Evolutionary conservation across 2,888 invertebrate genomes (phyloP).

Genomic region (Limnephilus marmoratus): DNA sequence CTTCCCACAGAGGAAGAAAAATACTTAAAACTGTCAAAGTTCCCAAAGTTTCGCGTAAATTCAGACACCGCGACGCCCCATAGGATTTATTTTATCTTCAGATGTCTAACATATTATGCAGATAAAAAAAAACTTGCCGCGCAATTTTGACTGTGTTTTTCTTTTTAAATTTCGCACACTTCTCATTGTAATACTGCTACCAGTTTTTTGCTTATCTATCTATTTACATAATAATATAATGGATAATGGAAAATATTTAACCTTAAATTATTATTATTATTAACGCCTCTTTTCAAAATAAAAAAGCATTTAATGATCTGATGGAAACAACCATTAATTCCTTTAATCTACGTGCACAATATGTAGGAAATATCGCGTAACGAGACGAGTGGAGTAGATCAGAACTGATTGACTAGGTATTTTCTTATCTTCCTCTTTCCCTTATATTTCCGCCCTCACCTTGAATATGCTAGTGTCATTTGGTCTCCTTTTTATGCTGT

Average conservation of each 20-base stretch:
- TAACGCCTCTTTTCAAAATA: no score
- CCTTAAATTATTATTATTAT: not conserved
- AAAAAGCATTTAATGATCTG: no score
- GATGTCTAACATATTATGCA: constrained; percentile 33
- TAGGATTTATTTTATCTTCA: constrained; percentile 32
- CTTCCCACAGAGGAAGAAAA: not conserved
- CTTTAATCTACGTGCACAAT: not conserved
- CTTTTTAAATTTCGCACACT: not conserved
- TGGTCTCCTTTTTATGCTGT: no score
- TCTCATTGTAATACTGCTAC: not conserved
- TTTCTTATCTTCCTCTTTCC: not conserved
- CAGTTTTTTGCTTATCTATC: not conserved
- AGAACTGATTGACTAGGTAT: not conserved
- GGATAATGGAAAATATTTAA: not conserved
- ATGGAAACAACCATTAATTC: not conserved
- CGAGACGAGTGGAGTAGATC: not conserved
- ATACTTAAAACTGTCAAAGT: constrained; percentile 37
- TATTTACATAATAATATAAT: not conserved
- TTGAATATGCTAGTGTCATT: no score
- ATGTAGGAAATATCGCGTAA: not conserved
- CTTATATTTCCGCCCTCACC: no score
- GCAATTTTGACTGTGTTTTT: not conserved
- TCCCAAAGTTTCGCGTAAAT: constrained; percentile 25
- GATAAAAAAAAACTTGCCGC: constrained; percentile 20
- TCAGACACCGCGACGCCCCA: not conserved